phyloP scores from a whole-genome alignment of 2,797 vertebrate species.

The Margarornis squamiger region DNA sequence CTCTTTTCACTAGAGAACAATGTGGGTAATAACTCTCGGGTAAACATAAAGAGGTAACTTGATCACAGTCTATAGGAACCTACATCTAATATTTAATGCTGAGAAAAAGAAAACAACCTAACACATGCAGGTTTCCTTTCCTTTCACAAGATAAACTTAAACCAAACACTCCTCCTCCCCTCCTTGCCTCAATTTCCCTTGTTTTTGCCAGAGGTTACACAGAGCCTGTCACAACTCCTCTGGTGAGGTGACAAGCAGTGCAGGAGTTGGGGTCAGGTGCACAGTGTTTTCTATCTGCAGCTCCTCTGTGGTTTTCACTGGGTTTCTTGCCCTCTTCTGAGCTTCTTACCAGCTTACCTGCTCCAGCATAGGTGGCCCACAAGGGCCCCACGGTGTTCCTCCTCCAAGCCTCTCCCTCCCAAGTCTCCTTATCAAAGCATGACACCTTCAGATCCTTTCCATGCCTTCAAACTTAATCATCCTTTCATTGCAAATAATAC shows the following conservation, averaged over 20 bases:
- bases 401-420: background rate
- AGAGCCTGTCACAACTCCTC: fast-evolving
- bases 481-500: background rate
- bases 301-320: background rate
- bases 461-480: background rate
- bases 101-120: background rate
- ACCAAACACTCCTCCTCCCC: background rate
- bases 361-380: background rate
- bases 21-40: background rate
- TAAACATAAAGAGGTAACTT: background rate
- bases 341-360: background rate
- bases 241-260: background rate
- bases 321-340: background rate
- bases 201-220: background rate
- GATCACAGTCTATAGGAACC: background rate
- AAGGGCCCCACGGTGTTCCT: background rate
- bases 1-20: background rate
- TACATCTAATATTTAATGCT: background rate
- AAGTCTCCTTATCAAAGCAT: background rate
- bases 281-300: background rate
- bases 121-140: background rate
- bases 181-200: background rate
- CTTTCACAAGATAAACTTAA: background rate
- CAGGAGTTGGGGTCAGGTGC: background rate
- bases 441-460: background rate